A percentile compares a stretch with the other conserved stretches of the same genome.
Evolutionary conservation across 1,140 invertebrate species (phyloP).

Genomic region (Aporrectodea caliginosa): DNA sequence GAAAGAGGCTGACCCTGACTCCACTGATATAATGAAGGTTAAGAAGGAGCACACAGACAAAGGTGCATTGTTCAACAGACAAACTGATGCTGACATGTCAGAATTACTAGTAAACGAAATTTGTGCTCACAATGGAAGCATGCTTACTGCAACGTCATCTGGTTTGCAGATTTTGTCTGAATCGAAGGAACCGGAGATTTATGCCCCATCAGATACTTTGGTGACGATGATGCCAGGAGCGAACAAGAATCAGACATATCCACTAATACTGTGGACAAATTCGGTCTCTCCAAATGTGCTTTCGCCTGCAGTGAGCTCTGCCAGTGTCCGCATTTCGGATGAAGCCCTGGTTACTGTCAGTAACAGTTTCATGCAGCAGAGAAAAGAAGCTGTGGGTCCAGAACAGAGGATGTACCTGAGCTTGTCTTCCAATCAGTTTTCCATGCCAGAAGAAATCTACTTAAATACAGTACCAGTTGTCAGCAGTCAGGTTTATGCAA

Average conservation of each 20-base stretch:
- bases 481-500: neutral
- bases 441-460: neutral
- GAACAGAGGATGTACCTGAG: neutral
- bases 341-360: neutral
- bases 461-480: neutral
- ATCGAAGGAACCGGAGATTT: neutral
- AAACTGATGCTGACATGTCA: neutral
- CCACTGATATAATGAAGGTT: neutral
- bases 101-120: neutral
- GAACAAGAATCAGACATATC: neutral
- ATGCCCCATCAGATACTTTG: neutral
- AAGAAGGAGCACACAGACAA: neutral
- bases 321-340: neutral
- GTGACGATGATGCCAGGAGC: neutral
- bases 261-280: neutral
- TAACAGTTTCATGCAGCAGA: neutral
- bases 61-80: neutral
- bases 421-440: neutral
- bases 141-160: too few relatives aligned
- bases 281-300: neutral
- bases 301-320: neutral
- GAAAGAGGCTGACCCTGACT: neutral
- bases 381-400: neutral
- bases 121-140: neutral
- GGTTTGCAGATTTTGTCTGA: neutral